Evolutionary conservation across 2,113 vertebrate genomes (phyloP), one percentile per base, ranked within the genome.

Genomic region (Cyanocitta stelleri): DNA sequence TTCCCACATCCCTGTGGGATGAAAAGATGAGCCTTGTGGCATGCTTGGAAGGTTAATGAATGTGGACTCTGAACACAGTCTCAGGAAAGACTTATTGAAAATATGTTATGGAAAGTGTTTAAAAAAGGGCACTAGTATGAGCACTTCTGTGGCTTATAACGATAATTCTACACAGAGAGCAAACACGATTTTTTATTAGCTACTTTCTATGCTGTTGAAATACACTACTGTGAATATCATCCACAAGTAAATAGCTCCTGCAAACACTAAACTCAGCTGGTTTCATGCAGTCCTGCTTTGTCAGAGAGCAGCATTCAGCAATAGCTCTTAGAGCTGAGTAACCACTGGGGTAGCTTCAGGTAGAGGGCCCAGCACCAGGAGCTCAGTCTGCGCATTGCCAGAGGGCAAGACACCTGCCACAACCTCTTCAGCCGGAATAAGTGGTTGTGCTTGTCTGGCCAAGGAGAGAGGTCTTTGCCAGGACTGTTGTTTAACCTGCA

Each of bases 41-140:
- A 41, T 90, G 74, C 89, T 89, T 78, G 77, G 89, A 93, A 92
- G 81, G 83, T 80, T 92, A 94, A 80, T 93, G 74, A 95, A 74
- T 58, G 91, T 84, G 73, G 73, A 85, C 77, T 76, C 41, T 87
- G 35, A 56, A 43, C 46, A 79, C 37, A 79, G 41, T 85, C 80
- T 93, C 87, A 76, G 62, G 39, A 88, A 94, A 83, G 62, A 72
- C 44, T 85, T 80, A 32, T 23, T 80, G 59, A 88, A 93, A 88
- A 86, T 71, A 39, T 61, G 30, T 56, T 62, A 39, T 20, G 11
- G 32, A 77, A 94, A 80, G 41, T 67, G 29, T 86, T 95, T 89
- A 3, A 59, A 89, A 95, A 92, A 81, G 32, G 32, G 26, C 52
- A 43, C 11, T 78, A 90, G 58, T 59, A 55, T 67, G 82, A 95